phyloP scores from a whole-genome alignment of 2,888 invertebrate species.

The Plusia festucae region DNA sequence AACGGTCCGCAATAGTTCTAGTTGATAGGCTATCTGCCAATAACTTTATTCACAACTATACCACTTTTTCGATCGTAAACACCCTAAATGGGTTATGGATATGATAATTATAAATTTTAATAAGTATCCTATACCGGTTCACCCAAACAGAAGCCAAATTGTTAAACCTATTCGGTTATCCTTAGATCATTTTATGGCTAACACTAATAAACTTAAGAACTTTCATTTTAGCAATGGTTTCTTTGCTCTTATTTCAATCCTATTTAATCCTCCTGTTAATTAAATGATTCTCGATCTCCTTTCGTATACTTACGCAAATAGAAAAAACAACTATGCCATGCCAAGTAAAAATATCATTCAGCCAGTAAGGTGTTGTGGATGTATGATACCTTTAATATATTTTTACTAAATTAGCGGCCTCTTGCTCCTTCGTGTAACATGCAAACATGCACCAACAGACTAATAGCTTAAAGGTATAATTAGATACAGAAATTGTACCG shows the following conservation, averaged over 20 bases:
- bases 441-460: neutral
- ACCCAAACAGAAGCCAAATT: slow-evolving; percentile 8
- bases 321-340: no score
- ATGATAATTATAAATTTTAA: slow-evolving; percentile 33
- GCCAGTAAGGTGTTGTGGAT: neutral
- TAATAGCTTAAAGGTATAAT: neutral
- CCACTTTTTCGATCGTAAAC: slow-evolving; percentile 39
- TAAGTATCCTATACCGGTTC: slow-evolving; percentile 30
- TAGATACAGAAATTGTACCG: slow-evolving; percentile 2
- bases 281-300: no score
- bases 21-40: slow-evolving; percentile 24
- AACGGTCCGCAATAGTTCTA: slow-evolving; percentile 39
- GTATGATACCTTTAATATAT: neutral
- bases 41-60: slow-evolving; percentile 31
- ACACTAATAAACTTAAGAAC: no score
- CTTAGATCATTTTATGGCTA: no score
- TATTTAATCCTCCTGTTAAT: no score
- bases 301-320: no score
- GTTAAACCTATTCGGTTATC: neutral
- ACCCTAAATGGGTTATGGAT: slow-evolving; percentile 28
- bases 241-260: no score
- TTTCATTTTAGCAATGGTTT: no score
- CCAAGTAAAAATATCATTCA: neutral
- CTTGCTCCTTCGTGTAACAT: neutral
- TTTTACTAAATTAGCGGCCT: neutral